These are phyloP conservation scores for Atherinosoma microstoma DNA, from an alignment of 2,797 vertebrate genomes.

Conservation along the genomic window DNA sequence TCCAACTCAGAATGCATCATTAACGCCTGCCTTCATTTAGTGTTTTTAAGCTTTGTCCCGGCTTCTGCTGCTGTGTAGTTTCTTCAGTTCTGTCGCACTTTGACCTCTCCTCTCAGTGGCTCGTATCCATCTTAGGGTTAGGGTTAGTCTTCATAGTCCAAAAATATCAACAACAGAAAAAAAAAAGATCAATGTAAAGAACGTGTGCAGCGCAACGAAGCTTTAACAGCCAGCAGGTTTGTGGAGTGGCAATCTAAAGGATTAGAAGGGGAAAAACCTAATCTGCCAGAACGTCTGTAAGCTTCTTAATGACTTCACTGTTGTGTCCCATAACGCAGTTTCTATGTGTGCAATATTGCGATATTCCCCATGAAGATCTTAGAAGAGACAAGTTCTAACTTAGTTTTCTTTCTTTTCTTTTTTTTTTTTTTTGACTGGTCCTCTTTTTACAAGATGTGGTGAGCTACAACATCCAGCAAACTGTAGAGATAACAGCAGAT, in stretches of 20 bases:
- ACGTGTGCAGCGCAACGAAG: slow-evolving; percentile 60
- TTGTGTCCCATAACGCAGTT: slow-evolving; percentile 71
- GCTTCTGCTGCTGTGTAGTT: slow-evolving; percentile 17
- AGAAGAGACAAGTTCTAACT: slow-evolving; percentile 27
- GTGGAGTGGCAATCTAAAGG: slow-evolving; percentile 82
- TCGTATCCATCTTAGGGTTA: slow-evolving; percentile 13
- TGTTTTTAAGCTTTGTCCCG: slow-evolving; percentile 7
- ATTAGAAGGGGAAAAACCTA: slow-evolving; percentile 86
- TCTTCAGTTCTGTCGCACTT: slow-evolving; percentile 35
- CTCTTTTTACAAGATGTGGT: slow-evolving; percentile 27
- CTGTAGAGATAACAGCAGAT: slow-evolving; percentile 6
- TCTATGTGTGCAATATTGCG: slow-evolving; percentile 69
- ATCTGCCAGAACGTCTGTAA: slow-evolving; percentile 85
- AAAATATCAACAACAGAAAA: slow-evolving; percentile 37
- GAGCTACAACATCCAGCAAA: not conserved
- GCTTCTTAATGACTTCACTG: slow-evolving; percentile 86
- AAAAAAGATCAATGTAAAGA: slow-evolving; percentile 79
- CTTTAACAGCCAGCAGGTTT: slow-evolving; percentile 73
- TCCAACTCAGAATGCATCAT: slow-evolving; percentile 56
- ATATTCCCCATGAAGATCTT: slow-evolving; percentile 69
- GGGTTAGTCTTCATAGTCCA: slow-evolving; percentile 26
- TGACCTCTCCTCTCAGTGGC: slow-evolving; percentile 47
- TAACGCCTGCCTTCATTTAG: slow-evolving; percentile 49
- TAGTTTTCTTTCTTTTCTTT: not conserved
- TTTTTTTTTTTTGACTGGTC: slow-evolving; percentile 33